Base-by-base conservation (phyloP, 2,797 vertebrate species). In the Pangasius macronema region DNA sequence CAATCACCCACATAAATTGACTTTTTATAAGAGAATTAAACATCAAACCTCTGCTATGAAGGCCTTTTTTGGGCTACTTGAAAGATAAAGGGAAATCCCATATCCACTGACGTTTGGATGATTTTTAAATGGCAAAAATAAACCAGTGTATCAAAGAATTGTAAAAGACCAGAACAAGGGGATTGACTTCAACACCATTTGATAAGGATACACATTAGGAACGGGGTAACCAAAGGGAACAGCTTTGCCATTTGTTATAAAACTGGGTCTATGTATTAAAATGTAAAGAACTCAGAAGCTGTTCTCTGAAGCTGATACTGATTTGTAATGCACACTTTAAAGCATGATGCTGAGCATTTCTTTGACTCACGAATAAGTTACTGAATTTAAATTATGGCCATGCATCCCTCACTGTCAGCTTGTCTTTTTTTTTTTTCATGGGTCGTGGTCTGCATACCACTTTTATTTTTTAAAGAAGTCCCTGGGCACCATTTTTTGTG, bases 341-440 rank as follows among this genome's bases (percentile, higher is more conserved):
- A 61, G 36, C 57, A 61, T 61, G 36, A 61, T 81, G 79, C 36
- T 81, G 61, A 42, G 79, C 76, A 81, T 27, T 81, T 61, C 22
- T 61, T 61, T 81, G 55, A 61, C 36, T 42, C 57, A 18, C 27
- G 24, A 61, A 42, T 81, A 81, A 11, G 55, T 61, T 42, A 81
- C 79, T 61, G 57, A 81, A 81, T 61, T n/a, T 81, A 81, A 81
- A 81, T 61, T 18, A 81, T 0, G 3, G 33, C 22, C 36, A 81
- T 81, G 79, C 36, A 61, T 61, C 36, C 2, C 57, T 81, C 79
- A 61, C 22, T 42, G 55, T 81, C 79, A 61, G 77, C 10, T 42
- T 1, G 3, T 7, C 8, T 30, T 27, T 73, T 14, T n/a, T 30
- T 77, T 51, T 77, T 51, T 81, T 10, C 36, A 81, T 42, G 36